Conservation (phyloP, 1,140 invertebrate genomes). For the Cydia amplana region DNA sequence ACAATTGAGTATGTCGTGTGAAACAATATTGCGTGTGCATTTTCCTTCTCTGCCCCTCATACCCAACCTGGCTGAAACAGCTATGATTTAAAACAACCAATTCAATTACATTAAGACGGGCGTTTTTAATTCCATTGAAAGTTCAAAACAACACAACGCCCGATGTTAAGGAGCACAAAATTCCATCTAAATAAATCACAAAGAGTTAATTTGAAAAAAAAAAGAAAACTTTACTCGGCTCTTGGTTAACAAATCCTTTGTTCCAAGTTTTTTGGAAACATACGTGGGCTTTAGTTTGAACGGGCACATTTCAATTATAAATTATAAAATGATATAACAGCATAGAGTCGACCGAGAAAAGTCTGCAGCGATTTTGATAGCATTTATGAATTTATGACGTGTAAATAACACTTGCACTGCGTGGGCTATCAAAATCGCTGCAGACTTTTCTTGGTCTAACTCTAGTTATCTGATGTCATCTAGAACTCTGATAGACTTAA, state of each 20-base stretch:
- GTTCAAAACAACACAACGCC: constrained; percentile 8
- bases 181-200: constrained; percentile 24
- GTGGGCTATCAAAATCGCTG: too few species aligned
- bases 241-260: constrained; percentile 1
- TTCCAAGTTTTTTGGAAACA: neutral
- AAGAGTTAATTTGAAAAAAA: constrained; percentile 29
- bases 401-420: too few species aligned
- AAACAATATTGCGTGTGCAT: neutral
- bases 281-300: neutral
- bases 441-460: too few species aligned
- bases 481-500: too few species aligned
- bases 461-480: too few species aligned
- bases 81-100: constrained; percentile 1
- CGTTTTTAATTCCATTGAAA: constrained; percentile 11
- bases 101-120: neutral
- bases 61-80: neutral
- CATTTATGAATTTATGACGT: too few species aligned
- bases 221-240: constrained; percentile 16
- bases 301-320: neutral
- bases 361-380: too few species aligned
- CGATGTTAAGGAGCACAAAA: neutral
- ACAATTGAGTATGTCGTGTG: too few species aligned
- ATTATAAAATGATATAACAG: too few species aligned
- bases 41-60: neutral
- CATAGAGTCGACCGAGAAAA: too few species aligned